phyloP scores from a whole-genome alignment of 2,113 vertebrate genomes.

The Odontesthes bonariensis region DNA sequence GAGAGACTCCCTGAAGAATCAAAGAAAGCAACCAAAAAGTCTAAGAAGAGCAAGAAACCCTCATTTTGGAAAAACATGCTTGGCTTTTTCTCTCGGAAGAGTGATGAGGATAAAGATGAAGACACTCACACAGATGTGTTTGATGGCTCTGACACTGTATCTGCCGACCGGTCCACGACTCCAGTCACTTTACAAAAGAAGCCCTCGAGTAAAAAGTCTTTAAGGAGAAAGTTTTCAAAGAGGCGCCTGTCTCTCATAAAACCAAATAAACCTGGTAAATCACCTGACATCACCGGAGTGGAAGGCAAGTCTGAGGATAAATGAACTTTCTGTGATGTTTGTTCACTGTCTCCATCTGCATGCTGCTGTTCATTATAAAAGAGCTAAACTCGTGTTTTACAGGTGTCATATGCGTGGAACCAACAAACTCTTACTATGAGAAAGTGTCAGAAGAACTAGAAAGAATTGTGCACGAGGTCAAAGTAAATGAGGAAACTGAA shows the following conservation, averaged over 20 bases:
- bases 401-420: constrained; percentile 72
- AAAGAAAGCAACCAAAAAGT: constrained; percentile 36
- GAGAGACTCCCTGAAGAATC: neutral
- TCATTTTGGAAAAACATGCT: constrained; percentile 81
- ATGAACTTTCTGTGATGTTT: neutral
- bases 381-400: constrained; percentile 21
- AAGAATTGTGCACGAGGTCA: constrained; percentile 81
- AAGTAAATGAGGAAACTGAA: constrained; percentile 68
- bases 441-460: constrained; percentile 82
- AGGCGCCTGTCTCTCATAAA: constrained; percentile 68
- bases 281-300: constrained; percentile 51
- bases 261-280: constrained; percentile 20
- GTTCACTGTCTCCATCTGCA: neutral
- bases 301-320: constrained; percentile 49
- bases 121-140: neutral
- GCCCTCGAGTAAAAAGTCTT: constrained; percentile 41
- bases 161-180: constrained; percentile 36
- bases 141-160: neutral
- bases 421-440: constrained; percentile 80
- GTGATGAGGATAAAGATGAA: constrained; percentile 82
- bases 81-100: constrained; percentile 78
- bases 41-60: constrained; percentile 78
- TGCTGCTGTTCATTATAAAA: neutral
- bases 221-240: constrained; percentile 69
- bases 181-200: constrained; percentile 12